Percentiles rank a stretch among this genome's conserved stretches.
Conservation (phyloP, 2,797 vertebrate species). For the Hafferia zeledoni region DNA sequence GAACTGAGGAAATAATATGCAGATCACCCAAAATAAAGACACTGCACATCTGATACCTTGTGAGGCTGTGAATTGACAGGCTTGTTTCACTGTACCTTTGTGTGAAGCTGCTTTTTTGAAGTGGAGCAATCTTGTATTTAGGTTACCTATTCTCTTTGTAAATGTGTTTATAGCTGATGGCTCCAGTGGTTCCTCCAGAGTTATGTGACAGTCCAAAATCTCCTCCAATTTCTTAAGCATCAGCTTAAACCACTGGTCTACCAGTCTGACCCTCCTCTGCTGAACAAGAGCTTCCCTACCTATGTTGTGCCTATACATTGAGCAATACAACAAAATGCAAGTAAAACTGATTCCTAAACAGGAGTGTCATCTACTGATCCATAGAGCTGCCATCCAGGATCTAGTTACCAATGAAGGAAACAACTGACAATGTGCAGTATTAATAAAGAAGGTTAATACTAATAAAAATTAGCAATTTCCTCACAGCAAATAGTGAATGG, state of each 20-base stretch:
- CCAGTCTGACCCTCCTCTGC: background rate
- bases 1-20: background rate
- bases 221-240: background rate
- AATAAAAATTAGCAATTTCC: conserved; percentile 43
- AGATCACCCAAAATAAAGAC: background rate
- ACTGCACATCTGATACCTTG: background rate
- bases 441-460: conserved; percentile 20
- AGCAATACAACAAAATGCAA: background rate
- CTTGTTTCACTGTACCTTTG: background rate
- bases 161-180: background rate
- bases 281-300: background rate
- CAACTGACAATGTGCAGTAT: background rate
- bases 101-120: background rate
- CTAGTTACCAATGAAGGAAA: conserved; percentile 22
- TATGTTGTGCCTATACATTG: background rate
- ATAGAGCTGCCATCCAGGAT: background rate
- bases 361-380: background rate
- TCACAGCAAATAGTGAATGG: background rate
- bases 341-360: background rate
- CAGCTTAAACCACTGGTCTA: background rate
- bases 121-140: background rate
- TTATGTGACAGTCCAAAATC: background rate
- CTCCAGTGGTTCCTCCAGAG: background rate
- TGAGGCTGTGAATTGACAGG: background rate
- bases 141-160: background rate